Base-by-base conservation (phyloP, 2,888 invertebrate species). In the Epinotia nisella region DNA sequence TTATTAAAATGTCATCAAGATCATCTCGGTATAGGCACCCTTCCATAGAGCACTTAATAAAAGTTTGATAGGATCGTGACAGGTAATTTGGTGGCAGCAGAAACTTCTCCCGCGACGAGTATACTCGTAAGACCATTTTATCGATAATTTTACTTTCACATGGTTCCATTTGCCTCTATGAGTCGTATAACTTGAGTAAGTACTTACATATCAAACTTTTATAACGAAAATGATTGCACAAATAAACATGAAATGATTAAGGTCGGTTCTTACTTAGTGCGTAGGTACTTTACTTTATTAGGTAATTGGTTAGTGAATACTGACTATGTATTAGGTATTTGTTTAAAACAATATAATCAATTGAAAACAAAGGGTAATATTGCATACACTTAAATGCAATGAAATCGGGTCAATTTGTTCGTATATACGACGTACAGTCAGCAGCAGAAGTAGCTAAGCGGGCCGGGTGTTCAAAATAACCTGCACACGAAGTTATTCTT, bases 41-140 rank as follows among this genome's bases (percentile, higher is more conserved):
- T 41, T 53, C 59, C 29, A 66, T 59, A 19, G 58, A 66, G 66
- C 29, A 60, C 49, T 66, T 66, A 60, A 55, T 60, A 35, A 71
- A 65, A 66, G 71, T 71, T 71, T 71, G 71, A 71, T 53, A 66
- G 24, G 53, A 19, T 53, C 60, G 53, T 71, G 66, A 71, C 71
- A 66, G 71, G 66, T 66, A 66, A 71, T 66, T 71, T 66, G 71
- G 56, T 29, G 29, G 62, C 35, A 53, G 60, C 60, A 70, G 70
- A 49, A 61, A 66, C 24, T 68, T 60, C 13, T 29, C 24, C 39
- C 19, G 24, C 45, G 21, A 39, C 35, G 35, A 35, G 35, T 35
- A 35, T 35, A 35, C 35, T 35, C 35, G 9, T 51, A 24, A 41
- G 29, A 15, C 24, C 29, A 29, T 49, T 49, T 61, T 53, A 69